phyloP scores from a whole-genome alignment of 2,888 invertebrate species.

The Argyra leucocephala region DNA sequence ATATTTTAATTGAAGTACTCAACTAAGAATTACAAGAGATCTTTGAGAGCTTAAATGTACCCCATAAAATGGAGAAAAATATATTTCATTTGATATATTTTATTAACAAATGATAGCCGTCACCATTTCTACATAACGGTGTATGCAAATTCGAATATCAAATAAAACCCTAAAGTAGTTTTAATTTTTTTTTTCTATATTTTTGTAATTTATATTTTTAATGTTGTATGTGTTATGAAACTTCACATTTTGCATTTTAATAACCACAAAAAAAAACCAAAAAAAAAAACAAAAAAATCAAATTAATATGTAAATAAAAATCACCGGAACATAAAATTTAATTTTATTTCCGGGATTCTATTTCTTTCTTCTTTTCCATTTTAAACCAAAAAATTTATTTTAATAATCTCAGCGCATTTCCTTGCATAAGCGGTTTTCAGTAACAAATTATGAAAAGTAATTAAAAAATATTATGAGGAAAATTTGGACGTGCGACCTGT shows the following conservation, averaged over 20 bases:
- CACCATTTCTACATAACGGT: too few relatives aligned
- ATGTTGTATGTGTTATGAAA: not conserved
- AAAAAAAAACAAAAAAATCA: not conserved
- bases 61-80: too few relatives aligned
- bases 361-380: not conserved
- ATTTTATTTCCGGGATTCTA: not conserved
- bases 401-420: not conserved
- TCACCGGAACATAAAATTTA: conserved; percentile 3
- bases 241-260: not conserved
- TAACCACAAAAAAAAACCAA: not conserved
- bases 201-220: too few relatives aligned
- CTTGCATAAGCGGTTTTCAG: not conserved
- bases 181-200: too few relatives aligned
- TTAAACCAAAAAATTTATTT: not conserved
- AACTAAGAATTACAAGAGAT: too few relatives aligned
- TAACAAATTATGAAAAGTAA: not conserved
- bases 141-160: too few relatives aligned
- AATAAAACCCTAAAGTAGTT: too few relatives aligned
- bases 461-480: not conserved
- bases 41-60: too few relatives aligned
- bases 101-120: too few relatives aligned
- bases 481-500: not conserved
- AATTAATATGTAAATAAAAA: not conserved
- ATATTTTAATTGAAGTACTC: too few relatives aligned
- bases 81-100: too few relatives aligned